Conservation (phyloP, 2,797 vertebrate genomes). For the Calcarius lapponicus region DNA sequence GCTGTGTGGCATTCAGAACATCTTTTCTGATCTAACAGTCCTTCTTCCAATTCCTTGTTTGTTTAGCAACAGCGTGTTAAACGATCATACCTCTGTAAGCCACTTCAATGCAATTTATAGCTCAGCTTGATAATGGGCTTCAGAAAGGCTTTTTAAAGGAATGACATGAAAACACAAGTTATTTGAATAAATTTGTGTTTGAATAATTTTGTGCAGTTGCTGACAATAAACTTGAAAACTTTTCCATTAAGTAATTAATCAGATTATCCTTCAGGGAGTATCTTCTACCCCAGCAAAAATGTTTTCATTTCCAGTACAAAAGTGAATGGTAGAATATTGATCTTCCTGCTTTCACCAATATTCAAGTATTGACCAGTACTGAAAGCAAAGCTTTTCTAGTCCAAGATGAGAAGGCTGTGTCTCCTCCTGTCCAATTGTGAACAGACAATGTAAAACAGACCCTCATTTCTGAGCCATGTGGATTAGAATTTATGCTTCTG, state of each 20-base stretch:
- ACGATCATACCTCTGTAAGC: background rate
- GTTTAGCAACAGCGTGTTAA: background rate
- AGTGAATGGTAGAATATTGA: background rate
- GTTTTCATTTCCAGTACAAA: background rate
- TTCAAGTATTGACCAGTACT: background rate
- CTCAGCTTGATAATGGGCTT: background rate
- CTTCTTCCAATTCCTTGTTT: background rate
- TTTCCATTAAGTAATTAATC: background rate
- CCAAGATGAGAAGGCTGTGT: background rate
- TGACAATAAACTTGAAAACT: background rate
- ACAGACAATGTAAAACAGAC: rapidly evolving
- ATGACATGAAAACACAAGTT: background rate
- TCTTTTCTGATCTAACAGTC: background rate
- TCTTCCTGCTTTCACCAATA: background rate
- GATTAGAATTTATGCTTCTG: background rate
- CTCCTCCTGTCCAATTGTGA: background rate
- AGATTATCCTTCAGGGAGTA: background rate
- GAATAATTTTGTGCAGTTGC: background rate
- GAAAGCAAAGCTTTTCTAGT: background rate
- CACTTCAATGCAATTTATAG: background rate
- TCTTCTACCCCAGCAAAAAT: background rate
- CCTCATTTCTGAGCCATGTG: background rate
- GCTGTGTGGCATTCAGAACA: background rate
- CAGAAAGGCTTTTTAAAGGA: background rate
- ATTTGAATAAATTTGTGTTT: background rate